These are phyloP conservation scores for Drosophila littoralis DNA, from an alignment of 1,140 invertebrate species.

Conservation along the genomic window DNA sequence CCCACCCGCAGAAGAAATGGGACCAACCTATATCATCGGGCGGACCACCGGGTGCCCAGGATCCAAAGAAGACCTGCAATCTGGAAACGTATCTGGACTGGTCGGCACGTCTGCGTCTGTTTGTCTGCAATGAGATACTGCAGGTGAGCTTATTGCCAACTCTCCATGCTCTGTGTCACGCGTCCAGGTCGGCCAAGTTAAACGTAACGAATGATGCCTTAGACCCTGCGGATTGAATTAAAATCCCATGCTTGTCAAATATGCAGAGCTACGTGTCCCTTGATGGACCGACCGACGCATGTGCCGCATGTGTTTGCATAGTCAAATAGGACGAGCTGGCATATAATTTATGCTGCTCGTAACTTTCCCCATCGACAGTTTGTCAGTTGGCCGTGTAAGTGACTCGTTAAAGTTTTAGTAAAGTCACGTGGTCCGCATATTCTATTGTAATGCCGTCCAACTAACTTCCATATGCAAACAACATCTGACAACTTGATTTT, in stretches of 20 bases:
- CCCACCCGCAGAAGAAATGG: constrained; percentile 75
- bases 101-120: constrained; percentile 83
- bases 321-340: constrained; percentile 7
- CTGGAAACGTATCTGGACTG: constrained; percentile 84
- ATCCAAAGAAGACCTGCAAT: constrained; percentile 84
- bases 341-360: constrained; percentile 42
- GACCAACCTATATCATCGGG: constrained; percentile 76
- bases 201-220: constrained; percentile 1
- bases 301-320: constrained; percentile 23
- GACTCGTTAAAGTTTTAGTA: constrained; percentile 39
- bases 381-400: constrained; percentile 15
- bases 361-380: constrained; percentile 26
- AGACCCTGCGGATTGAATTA: constrained; percentile 30
- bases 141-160: constrained; percentile 67
- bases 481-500: constrained; percentile 17
- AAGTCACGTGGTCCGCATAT: constrained; percentile 35
- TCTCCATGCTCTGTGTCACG: neutral
- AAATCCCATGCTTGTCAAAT: constrained; percentile 28
- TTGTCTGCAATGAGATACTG: constrained; percentile 84
- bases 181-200: neutral
- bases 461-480: constrained; percentile 14
- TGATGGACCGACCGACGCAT: constrained; percentile 27
- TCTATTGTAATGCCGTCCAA: constrained; percentile 12
- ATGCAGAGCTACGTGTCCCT: constrained; percentile 26
- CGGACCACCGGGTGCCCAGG: constrained; percentile 77